Base-by-base conservation (phyloP, 1,140 invertebrate species). In the Pseudomyrmex flavicornis region DNA sequence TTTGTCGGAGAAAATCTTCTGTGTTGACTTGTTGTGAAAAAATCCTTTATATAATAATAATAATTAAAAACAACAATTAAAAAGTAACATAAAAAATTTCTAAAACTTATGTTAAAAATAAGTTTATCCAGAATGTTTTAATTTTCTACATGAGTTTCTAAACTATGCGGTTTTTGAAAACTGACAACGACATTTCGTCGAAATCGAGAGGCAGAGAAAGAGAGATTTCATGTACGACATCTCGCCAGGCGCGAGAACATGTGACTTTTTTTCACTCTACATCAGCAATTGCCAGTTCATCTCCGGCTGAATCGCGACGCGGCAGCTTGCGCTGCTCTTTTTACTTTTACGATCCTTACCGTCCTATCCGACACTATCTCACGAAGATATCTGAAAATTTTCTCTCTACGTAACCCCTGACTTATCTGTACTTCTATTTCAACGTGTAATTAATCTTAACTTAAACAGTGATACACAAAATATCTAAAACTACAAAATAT, bases 321-420 rank as follows among this genome's bases (percentile, higher is more conserved):
- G 66, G 75, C 66, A 72, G 76, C 76, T 80, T 80, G 76, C 66
- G 76, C 76, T 59, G 76, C 76, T 80, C 76, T 72, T 80, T 80
- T 80, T 70, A 61, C 46, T 61, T 79, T 80, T 80, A 80, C 66
- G 76, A 80, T 80, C 76, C 46, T 46, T 46, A 26, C 76, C 54
- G 50, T 15, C 76, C 56, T 70, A 69, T 70, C 65, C 48, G 76
- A 72, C 59, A 70, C 54, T 80, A 44, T 72, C 59, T 80, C 69
- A 44, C 52, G 20, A 17, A 58, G 26, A 35, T n/a, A 54, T 44
- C 35, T 12, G 44, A 50, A 44, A 46, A 70, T 54, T n/a, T 61
- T 26, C 15, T 9, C 54, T 48, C 46, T 10, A 9, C 54, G 8
- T 50, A 79, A 54, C 48, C 2, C 5, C 20, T 20, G 10, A 63